These are phyloP conservation scores for Kryphioiulus occultus DNA, from an alignment of 2,888 invertebrate species.

Conservation along the genomic window DNA sequence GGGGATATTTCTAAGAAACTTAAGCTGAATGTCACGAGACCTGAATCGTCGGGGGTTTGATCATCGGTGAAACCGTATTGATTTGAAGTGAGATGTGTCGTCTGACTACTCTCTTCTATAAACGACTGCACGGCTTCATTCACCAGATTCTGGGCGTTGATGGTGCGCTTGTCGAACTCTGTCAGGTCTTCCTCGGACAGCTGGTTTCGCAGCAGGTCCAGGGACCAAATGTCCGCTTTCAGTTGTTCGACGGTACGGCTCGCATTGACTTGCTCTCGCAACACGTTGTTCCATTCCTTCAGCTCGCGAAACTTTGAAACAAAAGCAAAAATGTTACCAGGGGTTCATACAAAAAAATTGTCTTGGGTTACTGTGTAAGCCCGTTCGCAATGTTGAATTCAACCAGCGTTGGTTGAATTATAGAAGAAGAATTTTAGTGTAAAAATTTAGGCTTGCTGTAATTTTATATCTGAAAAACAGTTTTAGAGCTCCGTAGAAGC, in stretches of 20 bases:
- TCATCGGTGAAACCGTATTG: not conserved
- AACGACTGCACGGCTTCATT: slow-evolving; percentile 44
- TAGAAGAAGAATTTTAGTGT: too few relatives aligned
- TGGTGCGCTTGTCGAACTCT: slow-evolving; percentile 48
- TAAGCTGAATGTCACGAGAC: not conserved
- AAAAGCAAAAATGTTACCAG: too few relatives aligned
- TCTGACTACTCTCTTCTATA: slow-evolving; percentile 40
- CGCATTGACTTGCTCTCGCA: slow-evolving; percentile 52
- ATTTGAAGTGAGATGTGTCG: not conserved
- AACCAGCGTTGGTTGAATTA: too few relatives aligned
- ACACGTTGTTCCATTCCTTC: not conserved
- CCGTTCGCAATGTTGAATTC: too few relatives aligned
- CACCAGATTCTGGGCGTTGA: slow-evolving; percentile 27
- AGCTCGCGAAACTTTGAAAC: slow-evolving; percentile 26
- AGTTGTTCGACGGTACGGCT: slow-evolving; percentile 52
- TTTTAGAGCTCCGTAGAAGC: too few relatives aligned
- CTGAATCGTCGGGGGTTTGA: not conserved
- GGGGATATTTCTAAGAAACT: too few relatives aligned
- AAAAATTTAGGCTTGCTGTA: too few relatives aligned
- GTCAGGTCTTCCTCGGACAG: slow-evolving; percentile 45
- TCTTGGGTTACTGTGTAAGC: too few relatives aligned
- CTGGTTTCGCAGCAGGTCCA: slow-evolving; percentile 49
- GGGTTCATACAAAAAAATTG: too few relatives aligned
- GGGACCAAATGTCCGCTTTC: slow-evolving; percentile 52
- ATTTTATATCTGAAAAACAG: too few relatives aligned